These are phyloP conservation scores for Aurelia sp. DNA, from an alignment of 30 jellyfish, hydroid and myxozoan genomes.

Conservation along the genomic window DNA sequence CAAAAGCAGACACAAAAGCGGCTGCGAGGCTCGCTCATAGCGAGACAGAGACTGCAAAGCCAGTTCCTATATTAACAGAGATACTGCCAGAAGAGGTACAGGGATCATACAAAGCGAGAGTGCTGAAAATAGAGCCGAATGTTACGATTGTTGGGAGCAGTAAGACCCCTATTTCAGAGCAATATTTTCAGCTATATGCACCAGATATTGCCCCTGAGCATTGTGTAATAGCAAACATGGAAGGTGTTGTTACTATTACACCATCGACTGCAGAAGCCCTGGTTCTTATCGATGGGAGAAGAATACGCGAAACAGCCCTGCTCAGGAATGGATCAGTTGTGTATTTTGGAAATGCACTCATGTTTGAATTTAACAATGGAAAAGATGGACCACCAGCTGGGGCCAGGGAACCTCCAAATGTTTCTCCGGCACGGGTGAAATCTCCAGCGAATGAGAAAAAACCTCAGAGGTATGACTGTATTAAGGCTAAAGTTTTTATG, in stretches of 20 bases:
- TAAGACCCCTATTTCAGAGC: slow-evolving; percentile 74
- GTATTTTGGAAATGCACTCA: slow-evolving; percentile 72
- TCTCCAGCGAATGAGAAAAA: background rate
- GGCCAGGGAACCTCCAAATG: background rate
- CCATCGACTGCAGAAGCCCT: slow-evolving; percentile 95
- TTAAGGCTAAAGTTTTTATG: too few relatives aligned
- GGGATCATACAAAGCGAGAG: slow-evolving; percentile 70
- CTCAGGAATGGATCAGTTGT: slow-evolving; percentile 78
- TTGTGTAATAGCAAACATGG: slow-evolving; percentile 86
- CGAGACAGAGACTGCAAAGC: slow-evolving; percentile 50
- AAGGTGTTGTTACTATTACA: slow-evolving; percentile 86
- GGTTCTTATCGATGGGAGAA: slow-evolving; percentile 73
- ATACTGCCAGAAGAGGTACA: slow-evolving; percentile 76
- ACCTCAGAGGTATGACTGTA: background rate
- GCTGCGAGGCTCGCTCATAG: slow-evolving; percentile 63
- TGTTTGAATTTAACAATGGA: slow-evolving; percentile 55
- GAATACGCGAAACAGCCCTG: slow-evolving; percentile 76
- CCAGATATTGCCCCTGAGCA: slow-evolving; percentile 82
- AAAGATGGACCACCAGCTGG: background rate
- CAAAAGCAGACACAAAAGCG: slow-evolving; percentile 43
- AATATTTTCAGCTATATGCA: slow-evolving; percentile 77
- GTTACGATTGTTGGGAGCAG: slow-evolving; percentile 93
- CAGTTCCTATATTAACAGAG: slow-evolving; percentile 79
- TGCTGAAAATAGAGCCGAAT: slow-evolving; percentile 55
- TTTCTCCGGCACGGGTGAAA: slow-evolving; percentile 1